Conservation (phyloP, 2,113 vertebrate species). For the Lagopus leucura region DNA sequence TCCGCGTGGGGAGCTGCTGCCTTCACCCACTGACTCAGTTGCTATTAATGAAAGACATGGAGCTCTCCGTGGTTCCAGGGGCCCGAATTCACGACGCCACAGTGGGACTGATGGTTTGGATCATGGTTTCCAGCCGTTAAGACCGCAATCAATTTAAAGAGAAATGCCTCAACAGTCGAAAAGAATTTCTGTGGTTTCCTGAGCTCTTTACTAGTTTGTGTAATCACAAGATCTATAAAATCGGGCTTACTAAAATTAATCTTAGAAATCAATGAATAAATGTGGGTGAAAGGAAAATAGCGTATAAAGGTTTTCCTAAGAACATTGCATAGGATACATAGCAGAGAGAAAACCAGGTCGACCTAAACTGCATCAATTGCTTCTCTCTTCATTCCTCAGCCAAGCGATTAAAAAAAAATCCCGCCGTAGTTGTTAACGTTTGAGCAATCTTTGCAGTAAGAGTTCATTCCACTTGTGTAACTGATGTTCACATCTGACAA, state of each 20-base stretch:
- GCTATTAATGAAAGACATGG: not conserved
- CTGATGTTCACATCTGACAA: not conserved
- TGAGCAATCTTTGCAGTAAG: not conserved
- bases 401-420: not conserved
- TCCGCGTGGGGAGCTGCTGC: not conserved
- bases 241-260: slow-evolving; percentile 52
- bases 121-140: slow-evolving; percentile 41
- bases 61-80: not conserved
- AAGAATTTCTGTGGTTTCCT: slow-evolving; percentile 48
- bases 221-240: slow-evolving; percentile 51
- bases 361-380: not conserved
- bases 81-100: not conserved
- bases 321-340: not conserved
- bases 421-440: not conserved
- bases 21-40: not conserved
- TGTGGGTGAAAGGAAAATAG: slow-evolving; percentile 38
- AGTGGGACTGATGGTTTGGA: slow-evolving; percentile 1
- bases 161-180: not conserved
- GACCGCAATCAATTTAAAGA: slow-evolving; percentile 17
- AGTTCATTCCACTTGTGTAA: not conserved
- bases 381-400: not conserved
- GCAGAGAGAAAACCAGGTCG: not conserved
- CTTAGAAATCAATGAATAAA: slow-evolving; percentile 56
- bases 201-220: not conserved
- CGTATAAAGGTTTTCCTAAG: not conserved